phyloP scores from a whole-genome alignment of 1,140 invertebrate genomes.

The Antheraea mylitta region DNA sequence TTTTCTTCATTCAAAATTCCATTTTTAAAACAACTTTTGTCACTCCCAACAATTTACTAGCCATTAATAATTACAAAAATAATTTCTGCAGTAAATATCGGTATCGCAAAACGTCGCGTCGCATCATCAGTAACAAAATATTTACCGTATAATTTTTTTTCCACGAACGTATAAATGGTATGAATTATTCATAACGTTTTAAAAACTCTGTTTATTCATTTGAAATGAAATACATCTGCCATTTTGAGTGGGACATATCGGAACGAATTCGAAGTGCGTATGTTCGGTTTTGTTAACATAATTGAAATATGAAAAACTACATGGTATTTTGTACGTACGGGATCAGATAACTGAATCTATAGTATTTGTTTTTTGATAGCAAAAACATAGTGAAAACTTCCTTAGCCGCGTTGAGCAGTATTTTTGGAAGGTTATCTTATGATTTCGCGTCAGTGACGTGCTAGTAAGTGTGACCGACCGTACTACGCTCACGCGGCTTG shows the following conservation, averaged over 20 bases:
- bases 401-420: too few relatives aligned
- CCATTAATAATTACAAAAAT: too few relatives aligned
- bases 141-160: background rate
- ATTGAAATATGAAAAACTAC: background rate
- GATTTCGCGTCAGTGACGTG: too few relatives aligned
- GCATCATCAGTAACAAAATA: background rate
- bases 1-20: too few relatives aligned
- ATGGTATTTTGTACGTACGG: background rate
- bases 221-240: constrained; percentile 6
- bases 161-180: background rate
- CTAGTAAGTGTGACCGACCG: too few relatives aligned
- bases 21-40: too few relatives aligned
- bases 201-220: constrained; percentile 9
- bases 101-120: background rate
- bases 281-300: background rate
- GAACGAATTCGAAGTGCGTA: background rate
- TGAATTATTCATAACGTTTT: constrained; percentile 12
- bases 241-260: background rate
- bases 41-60: too few relatives aligned
- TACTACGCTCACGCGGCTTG: too few relatives aligned
- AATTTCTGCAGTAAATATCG: background rate
- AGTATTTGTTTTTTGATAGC: too few relatives aligned
- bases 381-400: too few relatives aligned
- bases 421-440: too few relatives aligned
- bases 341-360: too few relatives aligned